These are phyloP conservation scores for Steatornis caripensis DNA, from an alignment of 2,113 vertebrate genomes.

Conservation along the genomic window DNA sequence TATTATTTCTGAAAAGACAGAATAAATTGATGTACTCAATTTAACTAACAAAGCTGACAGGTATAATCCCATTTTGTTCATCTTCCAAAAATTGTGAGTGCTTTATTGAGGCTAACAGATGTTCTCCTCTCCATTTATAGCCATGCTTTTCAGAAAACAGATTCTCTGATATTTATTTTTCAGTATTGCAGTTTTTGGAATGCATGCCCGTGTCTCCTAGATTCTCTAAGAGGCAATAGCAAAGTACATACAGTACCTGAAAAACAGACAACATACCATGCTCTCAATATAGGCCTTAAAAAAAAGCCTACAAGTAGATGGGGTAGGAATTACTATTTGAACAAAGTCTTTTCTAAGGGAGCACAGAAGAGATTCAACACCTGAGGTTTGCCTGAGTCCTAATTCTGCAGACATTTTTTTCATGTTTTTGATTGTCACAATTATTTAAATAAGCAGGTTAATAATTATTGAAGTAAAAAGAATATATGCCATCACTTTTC, in stretches of 20 bases:
- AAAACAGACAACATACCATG: neutral
- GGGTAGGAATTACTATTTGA: neutral
- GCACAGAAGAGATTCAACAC: neutral
- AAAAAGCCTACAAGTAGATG: neutral
- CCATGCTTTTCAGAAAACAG: neutral
- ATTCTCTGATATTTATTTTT: neutral
- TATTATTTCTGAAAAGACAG: neutral
- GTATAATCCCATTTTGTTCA: neutral
- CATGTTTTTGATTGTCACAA: neutral
- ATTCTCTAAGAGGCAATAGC: neutral
- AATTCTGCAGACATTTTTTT: neutral
- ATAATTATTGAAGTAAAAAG: neutral
- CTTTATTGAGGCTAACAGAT: neutral
- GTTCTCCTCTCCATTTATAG: neutral
- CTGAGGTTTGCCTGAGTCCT: neutral
- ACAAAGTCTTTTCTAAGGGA: neutral
- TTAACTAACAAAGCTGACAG: neutral
- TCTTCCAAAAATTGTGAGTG: neutral
- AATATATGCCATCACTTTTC: neutral
- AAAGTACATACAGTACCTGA: neutral
- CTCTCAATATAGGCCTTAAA: neutral
- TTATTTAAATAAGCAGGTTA: neutral
- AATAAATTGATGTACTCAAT: neutral
- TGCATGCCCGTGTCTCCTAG: neutral
- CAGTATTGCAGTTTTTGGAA: neutral